A percentile compares a stretch with the other conserved stretches of the same genome.
phyloP scores from a whole-genome alignment of 2,113 vertebrate species.

The Megalops atlanticus region DNA sequence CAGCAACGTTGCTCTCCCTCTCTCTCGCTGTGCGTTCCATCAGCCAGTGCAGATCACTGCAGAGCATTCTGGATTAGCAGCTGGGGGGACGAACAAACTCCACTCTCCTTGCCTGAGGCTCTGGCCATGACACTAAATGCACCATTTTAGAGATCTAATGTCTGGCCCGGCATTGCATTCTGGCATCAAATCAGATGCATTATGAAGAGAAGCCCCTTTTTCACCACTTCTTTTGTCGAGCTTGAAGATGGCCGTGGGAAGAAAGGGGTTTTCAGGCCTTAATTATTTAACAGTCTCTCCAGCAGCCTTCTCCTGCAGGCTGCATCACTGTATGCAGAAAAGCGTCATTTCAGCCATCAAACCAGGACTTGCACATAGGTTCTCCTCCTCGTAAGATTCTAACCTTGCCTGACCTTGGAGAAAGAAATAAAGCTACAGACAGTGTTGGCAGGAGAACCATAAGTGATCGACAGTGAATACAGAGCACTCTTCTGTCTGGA shows the following conservation, averaged over 20 bases:
- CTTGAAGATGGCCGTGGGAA: background rate
- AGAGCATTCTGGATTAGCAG: background rate
- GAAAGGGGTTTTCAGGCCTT: constrained; percentile 8
- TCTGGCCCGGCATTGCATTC: constrained; percentile 1
- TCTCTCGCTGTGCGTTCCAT: background rate
- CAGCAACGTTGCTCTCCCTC: constrained; percentile 12
- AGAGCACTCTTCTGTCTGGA: background rate
- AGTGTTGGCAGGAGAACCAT: background rate
- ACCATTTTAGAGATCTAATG: constrained; percentile 28
- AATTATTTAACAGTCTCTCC: constrained; percentile 38
- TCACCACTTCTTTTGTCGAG: background rate
- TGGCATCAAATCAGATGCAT: constrained; percentile 6
- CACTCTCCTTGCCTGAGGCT: constrained; percentile 15
- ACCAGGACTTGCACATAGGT: background rate
- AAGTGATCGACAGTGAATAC: background rate
- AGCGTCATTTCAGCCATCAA: background rate
- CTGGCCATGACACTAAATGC: constrained; percentile 32
- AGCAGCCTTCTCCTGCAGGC: background rate
- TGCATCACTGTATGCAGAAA: background rate
- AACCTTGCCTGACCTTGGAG: background rate
- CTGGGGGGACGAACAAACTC: background rate
- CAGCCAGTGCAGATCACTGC: background rate
- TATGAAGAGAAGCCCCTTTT: constrained; percentile 20
- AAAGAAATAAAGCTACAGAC: background rate
- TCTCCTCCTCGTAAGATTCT: background rate